A percentile compares a stretch with the other conserved stretches of the same genome.
These are phyloP conservation scores for Zhengitettix transpicula DNA, from an alignment of 2,888 invertebrate species.

Conservation along the genomic window DNA sequence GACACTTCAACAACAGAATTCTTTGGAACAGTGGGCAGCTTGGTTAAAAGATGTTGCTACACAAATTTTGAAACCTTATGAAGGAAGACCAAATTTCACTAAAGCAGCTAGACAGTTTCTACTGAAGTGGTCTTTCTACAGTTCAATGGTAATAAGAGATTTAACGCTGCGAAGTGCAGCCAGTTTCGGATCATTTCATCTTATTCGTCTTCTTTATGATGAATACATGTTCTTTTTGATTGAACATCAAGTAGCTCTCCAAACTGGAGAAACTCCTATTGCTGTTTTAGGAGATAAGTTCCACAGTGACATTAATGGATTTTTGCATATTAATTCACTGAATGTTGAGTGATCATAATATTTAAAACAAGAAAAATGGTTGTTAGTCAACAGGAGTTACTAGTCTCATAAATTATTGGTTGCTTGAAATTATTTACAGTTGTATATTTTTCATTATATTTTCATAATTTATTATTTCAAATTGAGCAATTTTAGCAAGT, in stretches of 20 bases:
- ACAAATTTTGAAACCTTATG: constrained; percentile 73
- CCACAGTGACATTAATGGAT: not conserved
- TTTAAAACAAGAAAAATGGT: too few species aligned
- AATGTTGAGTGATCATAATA: not conserved
- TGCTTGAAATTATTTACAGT: too few species aligned
- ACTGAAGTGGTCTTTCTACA: constrained; percentile 32
- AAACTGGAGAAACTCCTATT: constrained; percentile 79
- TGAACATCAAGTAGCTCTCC: constrained; percentile 88
- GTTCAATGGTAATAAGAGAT: constrained; percentile 95
- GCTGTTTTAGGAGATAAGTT: constrained; percentile 68
- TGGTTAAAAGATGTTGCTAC: constrained; percentile 93
- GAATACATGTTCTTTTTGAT: constrained; percentile 98
- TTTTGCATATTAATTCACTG: not conserved
- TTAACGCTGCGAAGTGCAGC: constrained; percentile 89
- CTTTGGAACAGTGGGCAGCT: constrained; percentile 91
- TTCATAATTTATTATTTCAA: too few species aligned
- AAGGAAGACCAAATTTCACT: constrained; percentile 55
- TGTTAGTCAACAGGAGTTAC: too few species aligned
- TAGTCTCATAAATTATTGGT: too few species aligned
- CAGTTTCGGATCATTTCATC: constrained; percentile 97
- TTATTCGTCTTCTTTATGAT: constrained; percentile 91
- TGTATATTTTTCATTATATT: too few species aligned
- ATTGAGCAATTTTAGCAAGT: too few species aligned
- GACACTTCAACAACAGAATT: constrained; percentile 80
- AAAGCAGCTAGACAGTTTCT: constrained; percentile 81